Base-by-base conservation (phyloP, 1,140 invertebrate species). In the Leguminivora glycinivorella region DNA sequence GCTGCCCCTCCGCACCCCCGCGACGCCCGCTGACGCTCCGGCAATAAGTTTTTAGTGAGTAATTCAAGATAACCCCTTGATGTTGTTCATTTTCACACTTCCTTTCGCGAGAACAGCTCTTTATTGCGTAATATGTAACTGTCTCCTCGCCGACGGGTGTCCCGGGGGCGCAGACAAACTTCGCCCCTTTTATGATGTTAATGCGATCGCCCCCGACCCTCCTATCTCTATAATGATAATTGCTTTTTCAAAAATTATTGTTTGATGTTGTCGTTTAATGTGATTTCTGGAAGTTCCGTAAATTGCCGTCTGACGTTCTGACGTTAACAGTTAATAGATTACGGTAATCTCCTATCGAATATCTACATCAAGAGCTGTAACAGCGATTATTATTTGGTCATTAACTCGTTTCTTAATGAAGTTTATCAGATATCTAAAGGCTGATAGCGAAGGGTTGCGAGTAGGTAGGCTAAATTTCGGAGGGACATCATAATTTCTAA, bases 51-150 rank as follows among this genome's bases (percentile, higher is more conserved):
- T 91, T 91, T 91, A 91, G 89, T 90, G 89, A 91, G 89, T 90
- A 90, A 91, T 91, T 90, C 87, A 89, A 91, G 89, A 91, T 91
- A 91, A 90, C 88, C 89, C 89, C 89, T 91, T 91, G 85, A 89
- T 89, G 88, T 90, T 90, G 88, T 89, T 91, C 89, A 91, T 91
- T 91, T 91, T 91, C 89, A 91, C 89, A 91, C 89, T 91, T 91
- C 88, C 89, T 91, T 90, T 87, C 85, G 87, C 89, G 89, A 91
- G 89, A 91, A 91, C 89, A 90, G 89, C 84, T 89, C 87, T 90
- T 90, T 91, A 91, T 91, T 88, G 88, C 88, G 83, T 89, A 91
- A 91, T 91, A 88, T 89, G 88, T 91, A 90, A 88, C 89, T 91
- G 88, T 90, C 88, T 89, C 84, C 52, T 83, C 80, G 83, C 80